Base-by-base conservation (phyloP, 2,888 invertebrate species). In the Sinopyrophorus schimmeli region DNA sequence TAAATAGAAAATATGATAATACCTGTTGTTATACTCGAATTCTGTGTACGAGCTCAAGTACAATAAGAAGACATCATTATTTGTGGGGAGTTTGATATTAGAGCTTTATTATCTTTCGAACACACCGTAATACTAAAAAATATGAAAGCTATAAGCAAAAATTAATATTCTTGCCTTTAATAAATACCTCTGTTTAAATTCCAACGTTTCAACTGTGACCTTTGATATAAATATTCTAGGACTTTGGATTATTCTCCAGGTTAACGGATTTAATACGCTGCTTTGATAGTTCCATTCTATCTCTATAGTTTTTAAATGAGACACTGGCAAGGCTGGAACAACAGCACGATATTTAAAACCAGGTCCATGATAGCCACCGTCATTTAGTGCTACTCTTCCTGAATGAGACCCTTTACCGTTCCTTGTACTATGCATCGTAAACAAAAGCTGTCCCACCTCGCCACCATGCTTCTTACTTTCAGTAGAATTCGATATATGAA, bases 271-370 rank as follows among this genome's bases (percentile, higher is more conserved):
- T 59, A 90, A 80, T 12, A 88, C 70, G 53, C 84, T 89, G 2
- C 86, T 85, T 61, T 85, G 83, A 62, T 88, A 90, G 61, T 84
- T 83, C 89, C 89, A 92, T 61, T 84, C 81, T 1, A 90, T 80
- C 55, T 86, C 80, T 0, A 85, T 83, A 1, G 83, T 80, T 47
- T 81, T 77, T 2, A 89, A 80, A 17, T 82, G 79, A 0, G 83
- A 83, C 0, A 89, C 78, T 54, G 83, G 80, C 39, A 80, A 78
- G 0, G 86, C 83, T 0, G 87, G 79, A 10, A 89, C 75, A 56
- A 91, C 80, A 18, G 81, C 77, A 1, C 78, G 83, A 63, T 88
- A 86, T 5, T 77, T 70, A 14, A 78, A 80, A 3, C 89, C 90
- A 0, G 90, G 90, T 62, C 87, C 84, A 71, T 87, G 87, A 67